These are phyloP conservation scores for Salvelinus sp. DNA, from an alignment of 2,113 vertebrate genomes.

Conservation along the genomic window DNA sequence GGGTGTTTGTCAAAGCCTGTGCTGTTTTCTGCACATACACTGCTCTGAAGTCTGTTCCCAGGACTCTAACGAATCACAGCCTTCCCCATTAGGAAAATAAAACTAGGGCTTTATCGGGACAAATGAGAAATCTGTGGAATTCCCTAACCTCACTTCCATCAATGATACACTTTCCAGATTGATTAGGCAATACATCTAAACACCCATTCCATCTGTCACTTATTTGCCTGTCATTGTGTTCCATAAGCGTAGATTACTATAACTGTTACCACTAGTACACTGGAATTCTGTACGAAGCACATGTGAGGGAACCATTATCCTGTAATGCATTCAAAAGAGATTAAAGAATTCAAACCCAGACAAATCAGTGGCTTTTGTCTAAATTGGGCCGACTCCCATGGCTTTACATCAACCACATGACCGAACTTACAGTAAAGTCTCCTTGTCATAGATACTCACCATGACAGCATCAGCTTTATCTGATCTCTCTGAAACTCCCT, in stretches of 20 bases:
- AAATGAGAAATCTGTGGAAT: slow-evolving; percentile 28
- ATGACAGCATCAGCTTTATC: neutral
- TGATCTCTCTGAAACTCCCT: slow-evolving; percentile 32
- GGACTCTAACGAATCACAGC: slow-evolving; percentile 25
- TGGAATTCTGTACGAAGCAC: neutral
- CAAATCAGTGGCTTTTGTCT: slow-evolving; percentile 1
- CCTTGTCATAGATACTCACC: slow-evolving; percentile 7
- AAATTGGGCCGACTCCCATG: neutral
- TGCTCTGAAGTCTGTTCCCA: slow-evolving; percentile 19
- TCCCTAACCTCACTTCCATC: slow-evolving; percentile 8
- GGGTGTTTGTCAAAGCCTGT: slow-evolving; percentile 29
- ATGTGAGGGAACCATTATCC: neutral
- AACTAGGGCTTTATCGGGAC: slow-evolving; percentile 31
- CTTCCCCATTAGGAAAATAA: slow-evolving; percentile 7
- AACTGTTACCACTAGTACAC: neutral
- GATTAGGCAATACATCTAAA: slow-evolving; percentile 10
- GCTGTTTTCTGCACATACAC: slow-evolving; percentile 10
- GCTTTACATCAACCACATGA: neutral
- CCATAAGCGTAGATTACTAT: neutral
- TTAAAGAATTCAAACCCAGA: neutral
- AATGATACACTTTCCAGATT: slow-evolving; percentile 11
- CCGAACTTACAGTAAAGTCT: neutral
- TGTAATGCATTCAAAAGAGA: neutral
- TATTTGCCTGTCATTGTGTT: neutral
- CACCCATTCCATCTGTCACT: slow-evolving; percentile 1